Percentiles rank a stretch among this genome's conserved stretches.
These are phyloP conservation scores for Umimayanthus chanpuru DNA, from an alignment of 92 coral and sea anemone species.

Conservation along the genomic window DNA sequence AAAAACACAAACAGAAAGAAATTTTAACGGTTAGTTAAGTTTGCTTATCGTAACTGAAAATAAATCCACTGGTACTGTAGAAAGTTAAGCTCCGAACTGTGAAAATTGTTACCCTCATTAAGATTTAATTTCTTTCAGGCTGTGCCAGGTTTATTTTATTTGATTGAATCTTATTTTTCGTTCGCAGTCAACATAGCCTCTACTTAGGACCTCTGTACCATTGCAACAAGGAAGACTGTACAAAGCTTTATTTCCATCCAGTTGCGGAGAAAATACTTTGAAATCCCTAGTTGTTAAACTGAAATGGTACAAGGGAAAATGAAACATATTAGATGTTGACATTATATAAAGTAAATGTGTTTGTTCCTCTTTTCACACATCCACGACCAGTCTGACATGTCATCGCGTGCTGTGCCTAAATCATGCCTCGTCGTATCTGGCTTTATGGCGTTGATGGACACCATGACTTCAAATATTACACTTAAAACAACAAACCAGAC, in stretches of 20 bases:
- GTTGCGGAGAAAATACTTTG: not conserved
- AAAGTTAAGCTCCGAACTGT: not conserved
- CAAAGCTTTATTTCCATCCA: not conserved
- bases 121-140: not conserved
- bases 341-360: not conserved
- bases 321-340: not conserved
- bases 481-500: not conserved
- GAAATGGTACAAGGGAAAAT: not conserved
- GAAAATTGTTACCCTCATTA: not conserved
- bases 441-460: not conserved
- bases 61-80: not conserved
- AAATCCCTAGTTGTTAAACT: not conserved
- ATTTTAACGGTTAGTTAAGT: no score
- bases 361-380: conserved; percentile 1
- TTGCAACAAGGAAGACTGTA: not conserved
- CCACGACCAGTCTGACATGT: not conserved
- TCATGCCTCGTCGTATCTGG: not conserved
- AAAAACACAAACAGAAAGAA: no score
- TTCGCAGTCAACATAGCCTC: not conserved
- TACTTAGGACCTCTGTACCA: no score
- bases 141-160: not conserved
- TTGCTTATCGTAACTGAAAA: not conserved
- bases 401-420: not conserved
- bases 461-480: not conserved
- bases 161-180: not conserved